These are phyloP conservation scores for Eumaeus atala DNA, from an alignment of 1,140 invertebrate species.

Conservation along the genomic window DNA sequence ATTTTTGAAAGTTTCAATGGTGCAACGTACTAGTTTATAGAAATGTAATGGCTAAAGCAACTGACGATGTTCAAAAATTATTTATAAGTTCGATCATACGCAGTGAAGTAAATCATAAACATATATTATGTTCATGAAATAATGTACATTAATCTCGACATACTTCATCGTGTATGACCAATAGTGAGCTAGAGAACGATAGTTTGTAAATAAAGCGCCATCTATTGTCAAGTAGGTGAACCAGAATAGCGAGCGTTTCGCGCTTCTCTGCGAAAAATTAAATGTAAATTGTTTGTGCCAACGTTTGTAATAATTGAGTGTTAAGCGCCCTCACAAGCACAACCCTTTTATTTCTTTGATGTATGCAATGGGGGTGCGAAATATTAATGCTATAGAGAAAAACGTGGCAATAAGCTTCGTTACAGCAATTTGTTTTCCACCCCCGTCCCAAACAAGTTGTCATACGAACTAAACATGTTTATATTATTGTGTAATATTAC, in stretches of 20 bases:
- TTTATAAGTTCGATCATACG: constrained; percentile 42
- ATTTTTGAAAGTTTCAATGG: constrained; percentile 33
- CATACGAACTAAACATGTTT: constrained; percentile 56
- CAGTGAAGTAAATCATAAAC: constrained; percentile 35
- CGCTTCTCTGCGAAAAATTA: constrained; percentile 36
- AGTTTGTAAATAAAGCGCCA: constrained; percentile 55
- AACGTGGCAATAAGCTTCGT: constrained; percentile 61
- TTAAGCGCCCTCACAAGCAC: constrained; percentile 56
- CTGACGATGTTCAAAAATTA: constrained; percentile 71
- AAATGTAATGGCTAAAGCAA: constrained; percentile 43
- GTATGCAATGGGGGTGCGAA: constrained; percentile 63
- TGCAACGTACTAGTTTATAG: constrained; percentile 24
- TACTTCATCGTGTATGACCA: constrained; percentile 40
- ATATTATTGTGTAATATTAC: constrained; percentile 60
- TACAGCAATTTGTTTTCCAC: constrained; percentile 59
- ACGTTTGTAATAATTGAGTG: constrained; percentile 68
- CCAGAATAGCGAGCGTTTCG: constrained; percentile 29
- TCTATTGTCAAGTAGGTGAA: constrained; percentile 57
- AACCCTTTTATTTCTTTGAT: constrained; percentile 72
- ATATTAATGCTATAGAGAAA: constrained; percentile 61
- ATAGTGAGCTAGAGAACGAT: constrained; percentile 47
- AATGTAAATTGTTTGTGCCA: constrained; percentile 71
- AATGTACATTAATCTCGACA: constrained; percentile 28
- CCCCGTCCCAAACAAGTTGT: constrained; percentile 44
- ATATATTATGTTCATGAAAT: constrained; percentile 22